Base-by-base conservation (phyloP, 2,888 invertebrate genomes). In the Eristalis intricaria region DNA sequence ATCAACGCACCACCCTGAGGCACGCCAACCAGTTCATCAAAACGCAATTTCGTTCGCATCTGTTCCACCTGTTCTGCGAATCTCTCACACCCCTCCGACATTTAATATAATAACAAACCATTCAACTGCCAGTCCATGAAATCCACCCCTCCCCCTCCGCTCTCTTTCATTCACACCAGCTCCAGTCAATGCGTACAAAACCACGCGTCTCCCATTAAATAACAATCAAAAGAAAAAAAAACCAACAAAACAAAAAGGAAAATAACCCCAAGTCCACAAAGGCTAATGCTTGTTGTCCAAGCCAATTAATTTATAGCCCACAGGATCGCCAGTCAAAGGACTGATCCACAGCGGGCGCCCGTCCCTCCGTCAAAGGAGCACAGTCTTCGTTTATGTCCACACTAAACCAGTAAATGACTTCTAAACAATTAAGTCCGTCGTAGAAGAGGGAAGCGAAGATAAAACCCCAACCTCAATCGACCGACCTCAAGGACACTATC, bases 221-320 rank as follows among this genome's bases (percentile, higher is more conserved):
- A 4, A 22, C 23, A 60, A 60, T n/a, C 19, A 43, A 32, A 19
- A 43, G 29, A 50, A 56, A 22, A 68, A 38, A 61, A 43, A 19
- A 43, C 40, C 13, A 11, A 2, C 11, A 11, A 2, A 29, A n/a
- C 7, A 50, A 15, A 43, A 13, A 15, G 40, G 15, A 15, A 5
- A 43, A n/a, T 8, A 50, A 8, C 11, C 19, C 50, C 50, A 50
- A n/a, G 19, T n/a, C 43, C 50, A 32, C 73, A 35, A 26, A 11
- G 43, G 38, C 63, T 73, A 60, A 73, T 43, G 60, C 43, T 22
- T n/a, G 43, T 40, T 65, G 65, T 43, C 71, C 79, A 32, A 79
- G 65, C 79, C 71, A 79, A 83, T 68, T 83, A 73, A 83, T 73
- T 83, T 83, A 77, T 58, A 71, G 60, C 35, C 60, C 71, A 73